These are phyloP conservation scores for Phymastichus coffea DNA, from an alignment of 1,140 invertebrate genomes.

Conservation along the genomic window DNA sequence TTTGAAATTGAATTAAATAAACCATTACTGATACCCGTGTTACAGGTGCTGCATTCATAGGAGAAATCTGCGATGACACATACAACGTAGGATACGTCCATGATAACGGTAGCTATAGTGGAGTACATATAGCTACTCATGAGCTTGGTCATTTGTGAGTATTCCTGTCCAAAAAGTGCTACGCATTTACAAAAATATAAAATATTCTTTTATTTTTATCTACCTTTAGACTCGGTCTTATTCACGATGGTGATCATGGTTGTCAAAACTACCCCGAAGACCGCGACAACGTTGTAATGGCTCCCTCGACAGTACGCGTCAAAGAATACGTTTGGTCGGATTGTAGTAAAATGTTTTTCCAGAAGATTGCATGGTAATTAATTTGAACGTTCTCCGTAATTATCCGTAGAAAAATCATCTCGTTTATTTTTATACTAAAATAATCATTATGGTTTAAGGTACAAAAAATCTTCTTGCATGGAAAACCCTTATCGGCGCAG, in stretches of 20 bases:
- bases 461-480: too few relatives aligned
- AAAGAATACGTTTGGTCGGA: neutral
- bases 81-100: neutral
- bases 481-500: too few relatives aligned
- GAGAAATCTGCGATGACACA: neutral
- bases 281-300: neutral
- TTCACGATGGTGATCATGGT: conserved; percentile 1
- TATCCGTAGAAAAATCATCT: too few relatives aligned
- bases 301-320: neutral
- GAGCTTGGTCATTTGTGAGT: conserved; percentile 9
- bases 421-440: too few relatives aligned
- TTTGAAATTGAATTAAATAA: too few relatives aligned
- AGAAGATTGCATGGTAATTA: neutral
- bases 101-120: neutral
- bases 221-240: neutral
- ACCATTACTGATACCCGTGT: too few relatives aligned
- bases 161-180: too few relatives aligned
- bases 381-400: too few relatives aligned
- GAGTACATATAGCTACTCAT: neutral
- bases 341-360: neutral
- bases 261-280: neutral
- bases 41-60: conserved; percentile 5
- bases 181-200: too few relatives aligned
- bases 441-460: too few relatives aligned
- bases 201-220: too few relatives aligned